A percentile compares a stretch with the other conserved stretches of the same genome.
Evolutionary conservation across 2,113 vertebrate species (phyloP).

Genomic region (Myrmecobius fasciatus): DNA sequence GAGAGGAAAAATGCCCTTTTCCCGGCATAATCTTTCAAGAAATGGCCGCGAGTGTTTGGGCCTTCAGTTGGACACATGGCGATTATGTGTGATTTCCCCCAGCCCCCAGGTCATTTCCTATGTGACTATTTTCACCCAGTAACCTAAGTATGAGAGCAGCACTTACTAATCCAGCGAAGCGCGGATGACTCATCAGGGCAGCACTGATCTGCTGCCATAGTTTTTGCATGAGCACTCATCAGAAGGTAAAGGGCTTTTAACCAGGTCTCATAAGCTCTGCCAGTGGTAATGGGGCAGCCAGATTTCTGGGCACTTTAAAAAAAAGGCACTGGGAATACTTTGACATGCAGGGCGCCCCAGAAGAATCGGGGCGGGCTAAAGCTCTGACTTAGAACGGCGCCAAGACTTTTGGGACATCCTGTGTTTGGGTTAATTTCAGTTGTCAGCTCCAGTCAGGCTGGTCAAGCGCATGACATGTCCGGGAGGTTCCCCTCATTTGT

Average conservation of each 20-base stretch:
- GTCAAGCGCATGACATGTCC: no score
- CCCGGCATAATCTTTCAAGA: conserved; percentile 7
- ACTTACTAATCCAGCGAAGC: not conserved
- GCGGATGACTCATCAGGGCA: not conserved
- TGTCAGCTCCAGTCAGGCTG: not conserved
- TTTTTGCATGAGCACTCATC: not conserved
- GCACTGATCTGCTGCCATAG: not conserved
- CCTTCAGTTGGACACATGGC: not conserved
- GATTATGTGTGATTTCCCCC: not conserved
- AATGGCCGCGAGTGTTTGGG: conserved; percentile 11
- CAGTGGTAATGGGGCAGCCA: not conserved
- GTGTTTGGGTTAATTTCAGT: not conserved
- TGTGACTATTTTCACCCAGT: conserved; percentile 16
- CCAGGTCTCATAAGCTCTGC: not conserved
- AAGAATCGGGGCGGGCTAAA: not conserved
- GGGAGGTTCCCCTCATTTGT: not conserved
- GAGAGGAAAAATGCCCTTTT: not conserved
- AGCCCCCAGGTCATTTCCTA: not conserved
- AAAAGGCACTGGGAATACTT: not conserved
- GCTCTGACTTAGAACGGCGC: no score
- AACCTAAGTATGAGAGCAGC: conserved; percentile 25
- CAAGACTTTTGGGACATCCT: no score
- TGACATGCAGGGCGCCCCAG: no score
- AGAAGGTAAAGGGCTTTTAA: conserved; percentile 38
- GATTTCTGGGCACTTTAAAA: not conserved